Evolutionary conservation across 2,797 vertebrate species (phyloP).

Genomic region (Aplochiton taeniatus): DNA sequence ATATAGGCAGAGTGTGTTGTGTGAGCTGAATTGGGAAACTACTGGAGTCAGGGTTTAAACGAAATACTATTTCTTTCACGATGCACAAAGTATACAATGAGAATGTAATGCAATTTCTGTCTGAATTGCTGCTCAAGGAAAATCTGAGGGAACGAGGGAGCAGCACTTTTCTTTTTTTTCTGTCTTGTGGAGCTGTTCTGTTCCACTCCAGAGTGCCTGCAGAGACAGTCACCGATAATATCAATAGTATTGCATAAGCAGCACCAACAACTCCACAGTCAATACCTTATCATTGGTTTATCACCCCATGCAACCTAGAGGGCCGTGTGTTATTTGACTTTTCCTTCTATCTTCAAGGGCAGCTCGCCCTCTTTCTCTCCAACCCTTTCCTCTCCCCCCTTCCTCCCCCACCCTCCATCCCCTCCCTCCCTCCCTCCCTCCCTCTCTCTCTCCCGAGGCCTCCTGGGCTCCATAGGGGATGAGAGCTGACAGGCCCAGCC

Average conservation of each 20-base stretch:
- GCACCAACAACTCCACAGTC: too few relatives aligned
- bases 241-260: too few relatives aligned
- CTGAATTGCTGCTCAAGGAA: conserved; percentile 19
- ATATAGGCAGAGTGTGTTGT: conserved; percentile 3
- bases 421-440: not conserved
- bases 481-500: conserved; percentile 50
- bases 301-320: too few relatives aligned
- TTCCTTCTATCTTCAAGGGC: not conserved
- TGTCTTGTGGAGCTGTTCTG: too few relatives aligned
- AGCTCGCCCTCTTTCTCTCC: not conserved
- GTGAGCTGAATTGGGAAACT: conserved; percentile 22
- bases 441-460: not conserved
- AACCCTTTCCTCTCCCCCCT: not conserved
- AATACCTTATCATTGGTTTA: too few relatives aligned
- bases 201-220: too few relatives aligned
- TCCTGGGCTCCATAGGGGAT: conserved; percentile 33
- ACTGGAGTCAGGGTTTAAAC: conserved; percentile 20
- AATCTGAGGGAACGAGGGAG: not conserved
- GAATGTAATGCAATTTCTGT: too few relatives aligned
- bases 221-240: too few relatives aligned
- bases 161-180: too few relatives aligned
- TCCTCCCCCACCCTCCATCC: not conserved
- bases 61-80: conserved; percentile 19
- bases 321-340: not conserved
- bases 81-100: conserved; percentile 17